Conservation (phyloP, 2,797 vertebrate species). For the Trematomus bernacchii region DNA sequence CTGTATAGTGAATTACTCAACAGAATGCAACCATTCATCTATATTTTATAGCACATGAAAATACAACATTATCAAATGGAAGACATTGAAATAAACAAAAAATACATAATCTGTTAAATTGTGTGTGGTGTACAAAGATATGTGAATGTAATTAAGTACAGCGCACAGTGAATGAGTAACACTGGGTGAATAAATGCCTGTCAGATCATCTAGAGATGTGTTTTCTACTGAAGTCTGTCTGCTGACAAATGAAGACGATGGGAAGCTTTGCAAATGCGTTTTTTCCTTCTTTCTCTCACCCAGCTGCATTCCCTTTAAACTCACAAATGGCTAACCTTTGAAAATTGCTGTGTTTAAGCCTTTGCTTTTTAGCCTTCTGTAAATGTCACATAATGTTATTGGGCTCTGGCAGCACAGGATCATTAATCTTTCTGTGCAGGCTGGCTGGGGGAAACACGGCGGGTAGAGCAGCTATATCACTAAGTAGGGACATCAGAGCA, state of each 20-base stretch:
- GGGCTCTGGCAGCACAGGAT: slow-evolving; percentile 74
- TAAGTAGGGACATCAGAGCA: slow-evolving; percentile 86
- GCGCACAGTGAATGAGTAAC: neutral
- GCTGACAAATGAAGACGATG: slow-evolving; percentile 39
- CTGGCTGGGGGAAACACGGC: slow-evolving; percentile 68
- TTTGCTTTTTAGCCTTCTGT: slow-evolving; percentile 79
- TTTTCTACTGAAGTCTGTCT: slow-evolving; percentile 25
- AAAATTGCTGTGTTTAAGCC: slow-evolving; percentile 75
- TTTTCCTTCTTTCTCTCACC: slow-evolving; percentile 31
- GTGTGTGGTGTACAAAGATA: neutral
- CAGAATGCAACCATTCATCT: neutral
- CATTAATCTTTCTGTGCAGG: slow-evolving; percentile 78
- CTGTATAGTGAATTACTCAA: neutral
- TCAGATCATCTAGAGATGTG: slow-evolving; percentile 3
- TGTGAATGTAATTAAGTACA: neutral
- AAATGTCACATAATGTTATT: slow-evolving; percentile 84
- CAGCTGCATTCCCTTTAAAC: slow-evolving; percentile 53
- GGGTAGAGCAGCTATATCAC: slow-evolving; percentile 81
- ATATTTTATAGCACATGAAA: neutral
- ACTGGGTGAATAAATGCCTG: slow-evolving; percentile 19
- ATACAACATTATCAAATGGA: neutral
- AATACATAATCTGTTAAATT: neutral
- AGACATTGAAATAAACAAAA: neutral
- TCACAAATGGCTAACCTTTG: slow-evolving; percentile 75
- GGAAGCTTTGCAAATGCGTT: slow-evolving; percentile 28